Percentiles rank a stretch among this genome's conserved stretches.
These are phyloP conservation scores for Mareca strepera DNA, from an alignment of 2,797 vertebrate species.

Conservation along the genomic window DNA sequence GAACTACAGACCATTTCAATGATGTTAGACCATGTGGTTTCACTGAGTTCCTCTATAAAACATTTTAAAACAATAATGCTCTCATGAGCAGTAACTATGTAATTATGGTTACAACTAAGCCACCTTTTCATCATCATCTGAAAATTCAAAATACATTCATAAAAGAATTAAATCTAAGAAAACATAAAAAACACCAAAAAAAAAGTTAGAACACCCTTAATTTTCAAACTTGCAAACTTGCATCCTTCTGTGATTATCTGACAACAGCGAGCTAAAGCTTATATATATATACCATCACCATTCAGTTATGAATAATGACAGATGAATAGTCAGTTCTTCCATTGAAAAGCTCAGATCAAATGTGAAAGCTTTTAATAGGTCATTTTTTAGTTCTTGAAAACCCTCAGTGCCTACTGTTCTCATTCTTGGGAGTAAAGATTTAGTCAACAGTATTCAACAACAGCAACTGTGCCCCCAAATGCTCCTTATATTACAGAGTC, in stretches of 20 bases:
- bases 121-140: background rate
- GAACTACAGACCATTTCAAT: background rate
- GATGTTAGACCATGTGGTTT: background rate
- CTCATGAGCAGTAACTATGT: background rate
- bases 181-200: background rate
- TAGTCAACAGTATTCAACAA: background rate
- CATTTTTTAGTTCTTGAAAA: background rate
- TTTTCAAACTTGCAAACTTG: background rate
- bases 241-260: background rate
- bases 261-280: background rate
- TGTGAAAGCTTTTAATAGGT: background rate
- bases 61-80: background rate
- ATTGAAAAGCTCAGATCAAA: background rate
- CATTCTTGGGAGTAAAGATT: background rate
- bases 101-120: rapidly evolving
- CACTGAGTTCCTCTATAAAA: background rate
- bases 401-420: background rate
- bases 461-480: background rate
- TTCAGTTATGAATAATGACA: background rate
- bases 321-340: background rate
- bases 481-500: background rate
- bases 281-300: background rate
- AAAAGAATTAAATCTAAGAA: background rate
- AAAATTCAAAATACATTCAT: background rate
- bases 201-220: background rate